Evolutionary conservation across 2,113 vertebrate genomes (phyloP).

Genomic region (Etheostoma cragini): DNA sequence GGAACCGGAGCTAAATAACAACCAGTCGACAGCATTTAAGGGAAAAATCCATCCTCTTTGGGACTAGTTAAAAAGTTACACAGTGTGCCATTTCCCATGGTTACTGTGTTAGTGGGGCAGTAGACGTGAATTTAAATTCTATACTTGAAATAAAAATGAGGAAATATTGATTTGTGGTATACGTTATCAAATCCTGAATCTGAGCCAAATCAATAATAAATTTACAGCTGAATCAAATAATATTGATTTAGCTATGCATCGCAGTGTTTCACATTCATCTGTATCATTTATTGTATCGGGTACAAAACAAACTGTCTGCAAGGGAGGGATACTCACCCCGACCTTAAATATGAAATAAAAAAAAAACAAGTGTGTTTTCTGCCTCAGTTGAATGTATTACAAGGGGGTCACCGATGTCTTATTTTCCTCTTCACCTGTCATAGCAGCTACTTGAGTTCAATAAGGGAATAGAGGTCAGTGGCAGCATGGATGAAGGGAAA

Average conservation of each 20-base stretch:
- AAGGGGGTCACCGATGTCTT: constrained; percentile 44
- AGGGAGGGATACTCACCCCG: not conserved
- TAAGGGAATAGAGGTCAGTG: constrained; percentile 29
- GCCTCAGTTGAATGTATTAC: constrained; percentile 9
- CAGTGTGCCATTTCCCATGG: not conserved
- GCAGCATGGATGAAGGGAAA: constrained; percentile 24
- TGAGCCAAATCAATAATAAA: constrained; percentile 4
- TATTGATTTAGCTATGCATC: not conserved
- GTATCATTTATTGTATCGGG: constrained; percentile 4
- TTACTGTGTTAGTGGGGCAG: not conserved
- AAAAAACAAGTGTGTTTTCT: not conserved
- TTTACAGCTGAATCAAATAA: not conserved
- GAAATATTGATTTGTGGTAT: not conserved
- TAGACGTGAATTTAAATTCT: not conserved
- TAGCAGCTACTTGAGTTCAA: constrained; percentile 42
- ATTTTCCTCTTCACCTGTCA: constrained; percentile 59
- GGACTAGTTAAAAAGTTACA: not conserved
- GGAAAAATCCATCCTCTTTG: constrained; percentile 4
- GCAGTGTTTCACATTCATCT: not conserved
- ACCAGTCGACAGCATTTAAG: not conserved
- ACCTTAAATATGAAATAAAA: not conserved
- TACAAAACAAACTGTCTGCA: not conserved
- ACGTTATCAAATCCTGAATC: not conserved
- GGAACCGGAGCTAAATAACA: not conserved
- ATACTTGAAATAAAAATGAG: not conserved